phyloP scores from a whole-genome alignment of 2,888 invertebrate species.

The Platypus cylindrus region DNA sequence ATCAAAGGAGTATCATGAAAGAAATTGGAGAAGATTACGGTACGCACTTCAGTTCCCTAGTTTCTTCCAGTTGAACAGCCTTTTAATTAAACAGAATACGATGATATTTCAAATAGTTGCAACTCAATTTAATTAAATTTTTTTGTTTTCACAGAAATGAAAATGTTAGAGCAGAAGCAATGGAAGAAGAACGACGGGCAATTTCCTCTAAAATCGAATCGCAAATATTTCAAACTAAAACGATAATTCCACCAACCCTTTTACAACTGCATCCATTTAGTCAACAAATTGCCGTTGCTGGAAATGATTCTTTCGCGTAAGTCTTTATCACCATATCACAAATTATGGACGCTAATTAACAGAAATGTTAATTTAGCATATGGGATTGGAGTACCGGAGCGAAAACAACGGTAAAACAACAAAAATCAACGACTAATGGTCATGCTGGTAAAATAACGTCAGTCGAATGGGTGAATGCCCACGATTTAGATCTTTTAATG shows the following conservation, averaged over 20 bases:
- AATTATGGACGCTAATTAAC: not conserved
- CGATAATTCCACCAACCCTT: conserved; percentile 63
- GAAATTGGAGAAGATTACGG: conserved; percentile 53
- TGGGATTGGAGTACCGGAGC: conserved; percentile 75
- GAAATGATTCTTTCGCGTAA: conserved; percentile 70
- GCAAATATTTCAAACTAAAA: conserved; percentile 71
- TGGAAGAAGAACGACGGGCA: conserved; percentile 47
- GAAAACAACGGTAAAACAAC: conserved; percentile 50
- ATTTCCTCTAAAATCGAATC: conserved; percentile 58
- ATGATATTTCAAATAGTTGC: too few species aligned
- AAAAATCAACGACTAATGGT: conserved; percentile 36
- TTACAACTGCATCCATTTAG: conserved; percentile 84
- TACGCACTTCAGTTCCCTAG: too few species aligned
- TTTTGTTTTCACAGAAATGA: conserved; percentile 52
- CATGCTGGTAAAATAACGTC: conserved; percentile 56
- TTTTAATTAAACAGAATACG: too few species aligned
- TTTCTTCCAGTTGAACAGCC: too few species aligned
- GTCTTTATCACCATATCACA: conserved; percentile 4
- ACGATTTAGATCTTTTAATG: conserved; percentile 64
- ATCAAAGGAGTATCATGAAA: conserved; percentile 49
- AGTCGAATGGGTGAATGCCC: conserved; percentile 77
- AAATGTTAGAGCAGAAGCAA: conserved; percentile 51
- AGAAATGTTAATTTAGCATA: conserved; percentile 38
- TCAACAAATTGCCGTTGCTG: conserved; percentile 75
- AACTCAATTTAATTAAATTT: not conserved